These are phyloP conservation scores for Ptychadena robeensis DNA, from an alignment of 2,797 vertebrate species.

Conservation along the genomic window DNA sequence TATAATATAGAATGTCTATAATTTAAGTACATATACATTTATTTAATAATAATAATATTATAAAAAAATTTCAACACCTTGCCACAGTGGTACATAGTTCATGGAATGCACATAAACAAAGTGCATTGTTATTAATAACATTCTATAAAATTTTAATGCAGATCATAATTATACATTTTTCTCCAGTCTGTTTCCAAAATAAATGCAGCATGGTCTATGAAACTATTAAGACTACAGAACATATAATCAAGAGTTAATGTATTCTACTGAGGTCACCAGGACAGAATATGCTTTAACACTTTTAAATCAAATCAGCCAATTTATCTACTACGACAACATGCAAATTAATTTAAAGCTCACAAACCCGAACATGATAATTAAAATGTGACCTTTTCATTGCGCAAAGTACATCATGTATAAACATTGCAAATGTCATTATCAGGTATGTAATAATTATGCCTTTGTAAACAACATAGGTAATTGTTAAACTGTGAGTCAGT, in stretches of 20 bases:
- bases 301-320: constrained; percentile 25
- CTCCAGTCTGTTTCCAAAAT: not conserved
- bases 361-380: constrained; percentile 35
- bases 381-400: constrained; percentile 30
- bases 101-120: not conserved
- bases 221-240: not conserved
- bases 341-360: constrained; percentile 24
- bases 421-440: constrained; percentile 4
- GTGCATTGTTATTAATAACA: no score
- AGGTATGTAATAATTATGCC: not conserved
- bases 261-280: constrained; percentile 12
- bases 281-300: constrained; percentile 18
- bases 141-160: not conserved
- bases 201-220: not conserved
- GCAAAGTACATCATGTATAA: constrained; percentile 18
- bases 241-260: constrained; percentile 23
- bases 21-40: no score
- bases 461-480: not conserved
- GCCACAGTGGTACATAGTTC: not conserved
- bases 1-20: no score
- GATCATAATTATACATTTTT: not conserved
- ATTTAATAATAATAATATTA: no score
- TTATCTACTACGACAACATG: constrained; percentile 28
- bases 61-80: not conserved
- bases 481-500: not conserved